Evolutionary conservation across 2,888 invertebrate species (phyloP).

Genomic region (Ophion ventricosus): DNA sequence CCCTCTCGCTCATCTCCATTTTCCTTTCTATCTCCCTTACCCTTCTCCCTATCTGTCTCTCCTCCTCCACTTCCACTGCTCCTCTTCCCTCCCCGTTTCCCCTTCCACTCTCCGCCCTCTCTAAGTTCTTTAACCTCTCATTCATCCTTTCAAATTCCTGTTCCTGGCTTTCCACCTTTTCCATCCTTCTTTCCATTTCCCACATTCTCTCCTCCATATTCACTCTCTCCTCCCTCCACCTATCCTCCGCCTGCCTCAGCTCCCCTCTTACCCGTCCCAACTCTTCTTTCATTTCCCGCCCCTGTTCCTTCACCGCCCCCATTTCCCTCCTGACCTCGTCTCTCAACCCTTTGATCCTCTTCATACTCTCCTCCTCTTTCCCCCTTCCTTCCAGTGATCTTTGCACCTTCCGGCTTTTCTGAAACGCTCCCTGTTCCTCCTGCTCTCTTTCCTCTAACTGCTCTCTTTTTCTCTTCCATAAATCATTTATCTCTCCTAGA

Average conservation of each 20-base stretch:
- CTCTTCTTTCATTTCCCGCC: neutral
- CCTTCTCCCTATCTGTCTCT: neutral
- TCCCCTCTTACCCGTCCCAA: neutral
- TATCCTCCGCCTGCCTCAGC: neutral
- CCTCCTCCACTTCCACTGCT: neutral
- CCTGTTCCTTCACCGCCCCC: neutral
- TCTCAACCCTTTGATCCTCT: neutral
- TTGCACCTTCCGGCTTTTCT: neutral
- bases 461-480: neutral
- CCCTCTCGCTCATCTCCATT: neutral
- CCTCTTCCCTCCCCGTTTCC: neutral
- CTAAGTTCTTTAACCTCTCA: neutral
- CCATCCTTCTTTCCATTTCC: neutral
- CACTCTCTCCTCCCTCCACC: neutral
- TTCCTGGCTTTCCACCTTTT: too few relatives aligned
- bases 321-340: neutral
- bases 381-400: neutral
- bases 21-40: slow-evolving; percentile 5
- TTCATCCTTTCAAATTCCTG: too few relatives aligned
- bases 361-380: neutral
- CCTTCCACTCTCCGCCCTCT: neutral
- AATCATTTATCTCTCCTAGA: too few relatives aligned
- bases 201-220: neutral
- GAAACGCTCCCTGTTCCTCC: neutral
- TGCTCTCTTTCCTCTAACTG: neutral